A percentile compares a stretch with the other conserved stretches of the same genome.
phyloP scores from a whole-genome alignment of 2,113 vertebrate genomes.

The Albula glossodonta region DNA sequence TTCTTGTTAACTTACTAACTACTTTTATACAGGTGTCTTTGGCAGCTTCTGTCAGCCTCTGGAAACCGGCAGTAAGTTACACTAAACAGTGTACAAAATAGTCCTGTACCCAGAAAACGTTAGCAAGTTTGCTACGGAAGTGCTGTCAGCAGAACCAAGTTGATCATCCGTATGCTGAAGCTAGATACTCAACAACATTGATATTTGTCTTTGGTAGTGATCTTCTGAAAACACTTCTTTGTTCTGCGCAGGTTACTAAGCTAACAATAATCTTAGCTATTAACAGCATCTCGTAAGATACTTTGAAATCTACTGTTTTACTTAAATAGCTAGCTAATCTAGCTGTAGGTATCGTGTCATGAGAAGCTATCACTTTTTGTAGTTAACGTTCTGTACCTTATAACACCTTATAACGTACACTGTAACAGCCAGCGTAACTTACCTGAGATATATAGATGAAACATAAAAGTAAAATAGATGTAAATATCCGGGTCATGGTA shows the following conservation, averaged over 20 bases:
- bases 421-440: constrained; percentile 10
- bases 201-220: too few relatives aligned
- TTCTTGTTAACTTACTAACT: too few relatives aligned
- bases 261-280: not conserved
- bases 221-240: too few relatives aligned
- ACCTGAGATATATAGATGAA: constrained; percentile 50
- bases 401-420: not conserved
- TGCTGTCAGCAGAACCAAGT: not conserved
- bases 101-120: not conserved
- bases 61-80: too few relatives aligned
- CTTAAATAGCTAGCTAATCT: too few relatives aligned
- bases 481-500: constrained; percentile 45
- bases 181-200: too few relatives aligned
- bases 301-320: not conserved
- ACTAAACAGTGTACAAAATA: too few relatives aligned
- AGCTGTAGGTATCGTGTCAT: too few relatives aligned
- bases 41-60: too few relatives aligned
- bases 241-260: not conserved
- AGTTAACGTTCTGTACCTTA: too few relatives aligned
- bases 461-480: constrained; percentile 32
- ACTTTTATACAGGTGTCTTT: too few relatives aligned
- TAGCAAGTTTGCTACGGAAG: constrained; percentile 1
- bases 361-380: too few relatives aligned
- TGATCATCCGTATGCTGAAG: not conserved
- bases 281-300: not conserved